Evolutionary conservation across 2,888 invertebrate species (phyloP).

Genomic region (Hedychridium roseum): DNA sequence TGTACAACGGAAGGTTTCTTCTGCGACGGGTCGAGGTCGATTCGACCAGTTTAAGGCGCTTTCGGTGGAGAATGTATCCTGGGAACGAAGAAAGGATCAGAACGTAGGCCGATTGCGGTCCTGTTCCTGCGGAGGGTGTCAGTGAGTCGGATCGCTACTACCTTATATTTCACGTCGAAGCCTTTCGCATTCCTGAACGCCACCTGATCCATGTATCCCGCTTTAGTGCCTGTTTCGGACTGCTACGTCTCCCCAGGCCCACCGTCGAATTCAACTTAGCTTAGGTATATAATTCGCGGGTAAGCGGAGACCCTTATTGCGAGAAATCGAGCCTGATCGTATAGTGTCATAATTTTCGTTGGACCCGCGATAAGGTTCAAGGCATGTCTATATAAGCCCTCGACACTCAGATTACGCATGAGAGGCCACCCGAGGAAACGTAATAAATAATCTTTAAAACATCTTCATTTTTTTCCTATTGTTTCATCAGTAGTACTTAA

Average conservation of each 20-base stretch:
- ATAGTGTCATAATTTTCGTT: slow-evolving; percentile 31
- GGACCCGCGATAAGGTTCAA: too few relatives aligned
- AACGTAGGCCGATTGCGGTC: slow-evolving; percentile 12
- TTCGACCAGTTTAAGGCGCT: slow-evolving; percentile 11
- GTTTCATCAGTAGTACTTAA: too few relatives aligned
- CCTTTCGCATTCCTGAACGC: slow-evolving; percentile 47
- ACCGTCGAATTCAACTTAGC: slow-evolving; percentile 21
- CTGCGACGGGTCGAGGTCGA: too few relatives aligned
- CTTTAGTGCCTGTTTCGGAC: slow-evolving; percentile 9
- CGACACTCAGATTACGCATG: too few relatives aligned
- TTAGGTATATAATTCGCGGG: slow-evolving; percentile 3
- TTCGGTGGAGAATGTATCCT: slow-evolving; percentile 25
- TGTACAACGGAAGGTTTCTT: too few relatives aligned
- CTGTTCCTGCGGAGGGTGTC: slow-evolving; percentile 24
- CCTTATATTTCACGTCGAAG: slow-evolving; percentile 37
- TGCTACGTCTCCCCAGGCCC: slow-evolving; percentile 3
- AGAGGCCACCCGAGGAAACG: too few relatives aligned
- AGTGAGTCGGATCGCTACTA: slow-evolving; percentile 37
- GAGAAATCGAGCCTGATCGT: slow-evolving; percentile 36
- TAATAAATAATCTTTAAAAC: too few relatives aligned
- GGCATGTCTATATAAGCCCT: too few relatives aligned
- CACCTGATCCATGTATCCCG: slow-evolving; percentile 42
- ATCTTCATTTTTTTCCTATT: too few relatives aligned
- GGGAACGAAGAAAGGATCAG: slow-evolving; percentile 19
- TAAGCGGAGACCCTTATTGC: slow-evolving; percentile 23